A percentile compares a stretch with the other conserved stretches of the same genome.
Conservation (phyloP, 2,113 vertebrate species). For the Notarius quadriscutis region DNA sequence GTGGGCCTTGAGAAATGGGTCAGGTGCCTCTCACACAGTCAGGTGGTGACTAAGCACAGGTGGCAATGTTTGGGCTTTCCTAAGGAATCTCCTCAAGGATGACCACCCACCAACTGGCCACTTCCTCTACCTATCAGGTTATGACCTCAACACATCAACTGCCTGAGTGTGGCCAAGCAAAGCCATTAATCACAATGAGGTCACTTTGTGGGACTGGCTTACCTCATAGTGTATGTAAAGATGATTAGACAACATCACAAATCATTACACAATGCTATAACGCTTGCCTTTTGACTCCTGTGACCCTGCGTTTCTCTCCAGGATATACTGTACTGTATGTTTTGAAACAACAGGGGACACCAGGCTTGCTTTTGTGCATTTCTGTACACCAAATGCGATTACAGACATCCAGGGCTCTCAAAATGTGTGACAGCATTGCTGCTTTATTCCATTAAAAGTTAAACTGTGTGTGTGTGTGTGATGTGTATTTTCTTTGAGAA, state of each 20-base stretch:
- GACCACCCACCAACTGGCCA: conserved; percentile 63
- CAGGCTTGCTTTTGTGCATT: conserved; percentile 6
- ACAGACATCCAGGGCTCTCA: conserved; percentile 2
- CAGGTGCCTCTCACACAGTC: conserved; percentile 39
- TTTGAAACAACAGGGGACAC: neutral
- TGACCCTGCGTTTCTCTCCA: conserved; percentile 30
- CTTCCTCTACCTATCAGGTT: conserved; percentile 69
- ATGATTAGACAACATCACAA: conserved; percentile 10
- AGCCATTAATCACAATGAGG: conserved; percentile 69
- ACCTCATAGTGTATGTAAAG: conserved; percentile 31
- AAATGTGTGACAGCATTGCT: conserved; percentile 41
- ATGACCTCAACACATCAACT: conserved; percentile 62
- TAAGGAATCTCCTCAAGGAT: conserved; percentile 63
- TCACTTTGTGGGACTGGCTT: conserved; percentile 63
- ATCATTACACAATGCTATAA: conserved; percentile 34
- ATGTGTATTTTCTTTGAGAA: conserved; percentile 20
- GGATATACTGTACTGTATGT: neutral
- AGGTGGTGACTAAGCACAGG: conserved; percentile 54
- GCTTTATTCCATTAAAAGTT: conserved; percentile 28
- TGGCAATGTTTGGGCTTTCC: conserved; percentile 58
- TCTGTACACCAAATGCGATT: conserved; percentile 29
- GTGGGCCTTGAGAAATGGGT: conserved; percentile 34
- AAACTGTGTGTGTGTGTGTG: conserved; percentile 26
- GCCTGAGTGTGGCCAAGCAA: conserved; percentile 62
- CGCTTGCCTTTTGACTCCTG: conserved; percentile 8